Evolutionary conservation across 1,140 invertebrate species (phyloP).

Genomic region (Stegodyphus mimosarum): DNA sequence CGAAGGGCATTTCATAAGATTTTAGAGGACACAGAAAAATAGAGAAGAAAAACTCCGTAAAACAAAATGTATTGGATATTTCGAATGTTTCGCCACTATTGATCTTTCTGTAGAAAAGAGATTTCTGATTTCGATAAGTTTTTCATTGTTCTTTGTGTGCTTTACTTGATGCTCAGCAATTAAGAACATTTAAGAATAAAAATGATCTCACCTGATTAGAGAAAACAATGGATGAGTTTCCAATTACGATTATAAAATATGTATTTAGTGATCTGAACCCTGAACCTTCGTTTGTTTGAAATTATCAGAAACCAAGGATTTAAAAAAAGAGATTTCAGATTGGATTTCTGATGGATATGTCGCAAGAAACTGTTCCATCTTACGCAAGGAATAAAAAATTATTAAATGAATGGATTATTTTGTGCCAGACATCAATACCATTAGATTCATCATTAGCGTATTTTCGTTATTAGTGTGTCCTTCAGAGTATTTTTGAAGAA

Average conservation of each 20-base stretch:
- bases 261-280: constrained; percentile 3
- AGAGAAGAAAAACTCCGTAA: constrained; percentile 8
- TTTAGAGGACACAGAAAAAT: constrained; percentile 16
- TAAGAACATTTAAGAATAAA: constrained; percentile 38
- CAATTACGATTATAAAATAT: too few relatives aligned
- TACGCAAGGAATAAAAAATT: too few relatives aligned
- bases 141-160: constrained; percentile 27
- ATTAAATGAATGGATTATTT: too few relatives aligned
- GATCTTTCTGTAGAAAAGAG: constrained; percentile 10
- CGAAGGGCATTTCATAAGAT: constrained; percentile 21
- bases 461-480: too few relatives aligned
- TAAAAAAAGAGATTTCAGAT: background rate
- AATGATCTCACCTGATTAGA: constrained; percentile 14
- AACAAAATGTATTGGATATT: constrained; percentile 4
- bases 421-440: too few relatives aligned
- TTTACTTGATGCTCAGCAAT: constrained; percentile 27
- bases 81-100: too few relatives aligned
- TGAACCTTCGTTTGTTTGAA: background rate
- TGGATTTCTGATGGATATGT: background rate
- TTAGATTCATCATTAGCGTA: too few relatives aligned
- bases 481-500: too few relatives aligned
- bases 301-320: background rate
- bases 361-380: too few relatives aligned
- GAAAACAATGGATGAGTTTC: constrained; percentile 8
- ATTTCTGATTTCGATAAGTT: constrained; percentile 28